Evolutionary conservation across 2,113 vertebrate species (phyloP), one percentile per base, ranked within the genome.

Genomic region (Amia ocellicauda): DNA sequence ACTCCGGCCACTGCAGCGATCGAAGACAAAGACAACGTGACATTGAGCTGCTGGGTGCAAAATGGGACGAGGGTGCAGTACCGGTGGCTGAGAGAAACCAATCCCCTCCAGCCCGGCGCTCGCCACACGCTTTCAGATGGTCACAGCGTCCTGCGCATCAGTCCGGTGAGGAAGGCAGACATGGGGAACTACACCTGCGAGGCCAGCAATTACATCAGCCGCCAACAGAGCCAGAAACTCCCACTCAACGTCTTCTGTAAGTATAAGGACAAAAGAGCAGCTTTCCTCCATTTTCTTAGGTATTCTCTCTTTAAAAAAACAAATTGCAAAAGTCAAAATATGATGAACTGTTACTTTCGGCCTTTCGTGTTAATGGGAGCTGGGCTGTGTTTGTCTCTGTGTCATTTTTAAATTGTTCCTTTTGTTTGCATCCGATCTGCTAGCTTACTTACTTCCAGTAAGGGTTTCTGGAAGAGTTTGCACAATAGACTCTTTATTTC

Each of bases 191-290:
- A 91, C 66, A 60, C 3, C 47, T 91, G 89, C 60, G 52, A 74
- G 66, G 86, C 70, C 29, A 77, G 62, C 20, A 91, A 91, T 70
- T 41, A 73, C 0, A 75, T 89, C 63, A 90, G 84, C 64, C 41
- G 10, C 11, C 41, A 31, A 3, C 4, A 20, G 29, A 88, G 86
- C 75, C 50, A 43, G 13, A 22, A 50, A 1, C 22, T 69, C 61
- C 78, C 82, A 0, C 82, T 90, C 53, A 84, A 54, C 16, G 81
- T 91, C 26, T 90, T 80, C 68, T 91, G 89, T 91, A 64, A 90
- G 89, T 89, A 58, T 31, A 23, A 13, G 11, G 45, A 47, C 4
- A 17, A 16, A 47, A 47, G n/a, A n/a, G n/a, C n/a, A n/a, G n/a
- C n/a, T n/a, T n/a, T n/a, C n/a, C n/a, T n/a, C n/a, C n/a, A n/a